Conservation (phyloP, 1,140 invertebrate species). For the Brachionus koreanus region DNA sequence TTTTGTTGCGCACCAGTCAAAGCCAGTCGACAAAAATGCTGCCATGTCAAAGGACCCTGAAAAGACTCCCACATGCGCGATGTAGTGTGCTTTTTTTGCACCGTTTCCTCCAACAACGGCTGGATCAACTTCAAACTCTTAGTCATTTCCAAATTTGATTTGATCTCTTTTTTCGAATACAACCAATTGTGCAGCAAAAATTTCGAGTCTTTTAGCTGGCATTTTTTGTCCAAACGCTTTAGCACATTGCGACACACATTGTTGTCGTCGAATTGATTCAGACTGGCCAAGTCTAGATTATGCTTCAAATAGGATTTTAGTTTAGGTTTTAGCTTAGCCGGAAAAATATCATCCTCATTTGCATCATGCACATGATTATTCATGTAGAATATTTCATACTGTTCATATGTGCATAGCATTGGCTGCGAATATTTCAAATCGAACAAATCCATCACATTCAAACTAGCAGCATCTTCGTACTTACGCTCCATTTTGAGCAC, state of each 20-base stretch:
- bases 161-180: conserved; percentile 9
- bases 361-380: neutral
- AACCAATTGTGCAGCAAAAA: conserved; percentile 32
- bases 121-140: conserved; percentile 73
- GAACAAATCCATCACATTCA: neutral
- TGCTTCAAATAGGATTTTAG: conserved; percentile 2
- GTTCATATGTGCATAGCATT: conserved; percentile 4
- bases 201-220: neutral
- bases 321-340: neutral
- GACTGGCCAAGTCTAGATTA: neutral
- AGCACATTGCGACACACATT: conserved; percentile 15
- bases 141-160: conserved; percentile 42
- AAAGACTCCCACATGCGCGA: conserved; percentile 64
- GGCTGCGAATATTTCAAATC: conserved; percentile 31
- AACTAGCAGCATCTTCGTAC: neutral
- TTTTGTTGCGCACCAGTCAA: conserved; percentile 19
- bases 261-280: conserved; percentile 29
- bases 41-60: conserved; percentile 28
- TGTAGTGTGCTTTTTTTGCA: conserved; percentile 83
- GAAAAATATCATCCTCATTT: neutral
- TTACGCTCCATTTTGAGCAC: neutral
- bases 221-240: neutral
- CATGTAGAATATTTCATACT: conserved; percentile 13
- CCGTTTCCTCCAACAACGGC: conserved; percentile 86
- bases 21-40: conserved; percentile 38